Base-by-base conservation (phyloP, 2,113 vertebrate species). In the Podiceps cristatus region DNA sequence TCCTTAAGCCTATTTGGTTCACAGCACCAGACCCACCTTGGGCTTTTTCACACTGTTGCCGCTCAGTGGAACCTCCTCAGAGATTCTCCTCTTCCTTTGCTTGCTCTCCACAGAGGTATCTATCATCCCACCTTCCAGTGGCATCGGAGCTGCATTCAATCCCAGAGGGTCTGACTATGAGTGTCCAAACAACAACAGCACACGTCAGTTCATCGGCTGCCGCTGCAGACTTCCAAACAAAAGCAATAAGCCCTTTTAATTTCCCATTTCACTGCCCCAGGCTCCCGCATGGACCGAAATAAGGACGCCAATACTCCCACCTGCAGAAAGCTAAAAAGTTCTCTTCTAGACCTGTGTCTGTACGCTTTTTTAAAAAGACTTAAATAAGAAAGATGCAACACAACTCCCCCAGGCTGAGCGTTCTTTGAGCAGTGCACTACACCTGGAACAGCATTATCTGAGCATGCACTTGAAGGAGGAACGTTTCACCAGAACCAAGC, bases 151-250 rank as follows among this genome's bases (percentile, higher is more conserved):
- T 0, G 99, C 99, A 0, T 99, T 99, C 97, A 99, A 95, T 71
- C 99, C 99, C 97, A 99, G 98, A 68, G 99, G 99, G 94, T 99
- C 99, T 16, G 99, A 99, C 99, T 99, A 49, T 37, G 18, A 75
- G 73, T 31, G 55, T 82, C 29, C 91, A 90, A 91, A 95, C 44
- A 94, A 93, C 80, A 94, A 85, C 11, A 64, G 60, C 69, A 60
- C 35, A 35, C 0, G 1, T 93, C 5, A 74, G 75, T 56, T 86
- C 84, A 42, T 12, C 58, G 11, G 5, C 79, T 64, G 68, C 52
- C 64, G 42, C 86, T 3, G 2, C 29, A 59, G 42, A 5, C 0
- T 5, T 59, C 68, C 86, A 69, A 24, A 60, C 1, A 0, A 69
- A 74, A 35, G 63, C 18, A 42, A 4, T 23, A 40, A 31, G 6